Evolutionary conservation across 1,140 invertebrate genomes (phyloP), one percentile per base, ranked within the genome.

Genomic region (Thereuonema tuberculata): DNA sequence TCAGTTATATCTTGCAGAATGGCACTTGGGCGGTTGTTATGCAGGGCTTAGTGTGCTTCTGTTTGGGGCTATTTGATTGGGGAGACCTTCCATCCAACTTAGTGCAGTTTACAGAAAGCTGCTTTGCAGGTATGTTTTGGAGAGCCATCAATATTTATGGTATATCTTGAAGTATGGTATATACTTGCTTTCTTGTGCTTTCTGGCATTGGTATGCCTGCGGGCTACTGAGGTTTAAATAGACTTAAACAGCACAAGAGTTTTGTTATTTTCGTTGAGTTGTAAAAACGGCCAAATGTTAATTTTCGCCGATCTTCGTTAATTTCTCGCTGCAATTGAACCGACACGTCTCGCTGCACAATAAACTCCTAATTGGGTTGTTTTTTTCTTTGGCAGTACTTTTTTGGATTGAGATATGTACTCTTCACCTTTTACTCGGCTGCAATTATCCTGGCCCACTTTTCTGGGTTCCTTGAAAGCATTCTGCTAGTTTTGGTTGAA

Each of bases 21-120:
- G 14, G 14, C 26, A 43, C 29, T 59, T 24, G 28, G 29, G 27
- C 24, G n/a, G 31, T 60, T 59, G 17, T 58, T 55, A 20, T 55
- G 48, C 9, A 5, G 48, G 48, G 5, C 9, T 14, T 20, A 5
- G 48, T 20, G 48, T 12, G 48, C 23, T 50, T 14, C 48, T 17
- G 5, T 37, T 17, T 50, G 48, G 5, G 5, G 21, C 21, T 9
- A 14, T 24, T 20, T 14, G 3, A 14, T 50, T 50, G 21, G 5
- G 9, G 48, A 50, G 9, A 14, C 21, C 21, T 50, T 50, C 5
- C 9, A 9, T 12, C 48, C 48, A 50, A 50, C 21, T 20, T 50
- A 20, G 21, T 20, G 21, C 9, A 50, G 5, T 24, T 9, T 14
- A 20, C 17, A 20, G 17, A 50, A 50, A 17, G 48, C 48, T 14